Percentiles rank a stretch among this genome's conserved stretches.
These are phyloP conservation scores for Bos javanicus DNA, from an alignment of 2,113 vertebrate species.

Conservation along the genomic window DNA sequence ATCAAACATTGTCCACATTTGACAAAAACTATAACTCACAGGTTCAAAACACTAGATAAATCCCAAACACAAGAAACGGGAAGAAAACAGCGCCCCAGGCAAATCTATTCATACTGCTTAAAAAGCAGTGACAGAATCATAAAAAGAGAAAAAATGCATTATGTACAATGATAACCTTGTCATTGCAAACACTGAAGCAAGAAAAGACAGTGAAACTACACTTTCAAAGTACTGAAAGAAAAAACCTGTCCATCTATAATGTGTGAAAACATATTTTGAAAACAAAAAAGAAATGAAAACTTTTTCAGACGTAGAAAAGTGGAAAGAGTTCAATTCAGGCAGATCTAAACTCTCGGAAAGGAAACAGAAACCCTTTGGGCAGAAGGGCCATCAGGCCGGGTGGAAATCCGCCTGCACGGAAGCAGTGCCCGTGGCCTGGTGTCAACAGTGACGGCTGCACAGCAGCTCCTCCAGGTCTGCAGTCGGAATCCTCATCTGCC, in stretches of 20 bases:
- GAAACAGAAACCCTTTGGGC: neutral
- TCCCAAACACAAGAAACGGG: neutral
- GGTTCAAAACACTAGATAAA: neutral
- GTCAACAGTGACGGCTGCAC: rapidly evolving
- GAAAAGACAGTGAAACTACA: neutral
- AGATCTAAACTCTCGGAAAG: neutral
- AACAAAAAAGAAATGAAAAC: neutral
- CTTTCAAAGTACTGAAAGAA: neutral
- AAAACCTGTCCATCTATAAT: neutral
- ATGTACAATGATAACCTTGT: neutral
- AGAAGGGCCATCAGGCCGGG: neutral
- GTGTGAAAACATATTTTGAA: neutral
- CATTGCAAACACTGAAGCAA: neutral
- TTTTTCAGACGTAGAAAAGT: neutral
- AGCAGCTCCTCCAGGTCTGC: rapidly evolving
- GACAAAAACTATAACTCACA: neutral
- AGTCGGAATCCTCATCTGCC: neutral
- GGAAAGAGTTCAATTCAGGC: neutral
- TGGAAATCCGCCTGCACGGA: neutral
- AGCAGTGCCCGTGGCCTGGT: neutral
- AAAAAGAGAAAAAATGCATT: neutral
- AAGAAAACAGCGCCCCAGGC: neutral
- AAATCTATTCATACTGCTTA: neutral
- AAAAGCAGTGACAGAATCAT: neutral
- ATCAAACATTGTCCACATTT: neutral